Base-by-base conservation (phyloP, 1,140 invertebrate genomes). In the Heliothis subflexa region DNA sequence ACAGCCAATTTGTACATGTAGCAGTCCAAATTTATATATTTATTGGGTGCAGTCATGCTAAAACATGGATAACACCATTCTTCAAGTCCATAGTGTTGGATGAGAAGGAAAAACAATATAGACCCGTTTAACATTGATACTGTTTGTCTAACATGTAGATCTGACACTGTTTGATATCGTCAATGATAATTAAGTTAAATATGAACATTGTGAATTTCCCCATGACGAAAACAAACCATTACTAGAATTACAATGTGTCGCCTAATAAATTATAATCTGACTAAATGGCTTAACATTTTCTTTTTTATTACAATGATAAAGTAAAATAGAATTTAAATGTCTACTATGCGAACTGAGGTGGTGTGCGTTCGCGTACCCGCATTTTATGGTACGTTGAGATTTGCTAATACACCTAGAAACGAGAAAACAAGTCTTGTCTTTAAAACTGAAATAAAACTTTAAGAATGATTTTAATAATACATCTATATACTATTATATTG, bases 81-180 rank as follows among this genome's bases (percentile, higher is more conserved):
- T 40, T 40, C 9, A 40, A 40, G 33, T 40, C 9, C 33, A 40
- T 40, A 0, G 33, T 54, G 21, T 47, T 64, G 73, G 49, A 68
- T 68, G 62, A 66, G 81, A 86, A 86, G 85, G 85, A 86, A 86
- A 86, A 85, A 72, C 83, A 86, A 86, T 82, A 54, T 81, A 80
- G 80, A 70, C 55, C 28, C 54, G 68, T 78, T 77, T 62, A 62
- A 64, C 68, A 78, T 81, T 64, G 77, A 74, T 50, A 55, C 75
- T 73, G 78, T 74, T 77, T 78, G 73, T 70, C 78, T 81, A 81
- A 81, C 68, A 73, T 79, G 66, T 81, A 78, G 61, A 81, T 77
- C 72, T 78, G 71, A 80, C 78, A 81, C 78, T 81, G 80, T 62
- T 75, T 57, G 25, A 78, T 70, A 78, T 73, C 62, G 55, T 70